Evolutionary conservation across 2,113 vertebrate genomes (phyloP).

Genomic region (Rallus limicola): DNA sequence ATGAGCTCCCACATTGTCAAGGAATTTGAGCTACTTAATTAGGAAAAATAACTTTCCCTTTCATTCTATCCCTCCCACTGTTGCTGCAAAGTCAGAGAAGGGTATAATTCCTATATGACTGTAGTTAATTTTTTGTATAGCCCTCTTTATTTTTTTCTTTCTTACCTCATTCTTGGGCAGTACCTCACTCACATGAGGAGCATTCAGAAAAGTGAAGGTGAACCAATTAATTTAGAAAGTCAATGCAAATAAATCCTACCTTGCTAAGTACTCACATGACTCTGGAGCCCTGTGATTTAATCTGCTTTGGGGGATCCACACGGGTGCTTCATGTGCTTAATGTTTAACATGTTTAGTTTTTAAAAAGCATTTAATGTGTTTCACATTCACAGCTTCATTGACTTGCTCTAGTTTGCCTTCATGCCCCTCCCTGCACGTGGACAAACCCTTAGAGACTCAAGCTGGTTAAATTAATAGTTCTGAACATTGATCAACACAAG

Average conservation of each 20-base stretch:
- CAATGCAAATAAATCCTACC: neutral
- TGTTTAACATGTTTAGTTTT: slow-evolving; percentile 8
- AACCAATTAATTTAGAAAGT: neutral
- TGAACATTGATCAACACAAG: slow-evolving; percentile 40
- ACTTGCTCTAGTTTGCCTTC: slow-evolving; percentile 1
- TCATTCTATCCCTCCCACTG: neutral
- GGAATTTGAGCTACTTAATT: neutral
- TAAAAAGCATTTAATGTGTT: slow-evolving; percentile 21
- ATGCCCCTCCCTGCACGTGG: neutral
- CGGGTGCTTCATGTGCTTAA: neutral
- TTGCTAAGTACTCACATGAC: neutral
- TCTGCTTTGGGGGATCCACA: slow-evolving; percentile 33
- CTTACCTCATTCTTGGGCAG: neutral
- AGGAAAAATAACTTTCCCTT: neutral
- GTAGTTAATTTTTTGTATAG: neutral
- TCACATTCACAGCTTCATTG: neutral
- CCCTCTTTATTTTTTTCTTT: neutral
- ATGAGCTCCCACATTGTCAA: neutral
- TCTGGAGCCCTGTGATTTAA: slow-evolving; percentile 6
- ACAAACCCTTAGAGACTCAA: slow-evolving; percentile 35
- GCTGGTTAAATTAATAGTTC: slow-evolving; percentile 44
- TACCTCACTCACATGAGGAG: neutral
- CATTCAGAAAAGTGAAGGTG: neutral
- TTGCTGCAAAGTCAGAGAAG: neutral
- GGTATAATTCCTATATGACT: neutral